Percentiles rank a stretch among this genome's conserved stretches.
These are phyloP conservation scores for rabbit (Oryctolagus cuniculus) DNA, from an alignment of 2,113 vertebrate species.

Conservation along the genomic window DNA sequence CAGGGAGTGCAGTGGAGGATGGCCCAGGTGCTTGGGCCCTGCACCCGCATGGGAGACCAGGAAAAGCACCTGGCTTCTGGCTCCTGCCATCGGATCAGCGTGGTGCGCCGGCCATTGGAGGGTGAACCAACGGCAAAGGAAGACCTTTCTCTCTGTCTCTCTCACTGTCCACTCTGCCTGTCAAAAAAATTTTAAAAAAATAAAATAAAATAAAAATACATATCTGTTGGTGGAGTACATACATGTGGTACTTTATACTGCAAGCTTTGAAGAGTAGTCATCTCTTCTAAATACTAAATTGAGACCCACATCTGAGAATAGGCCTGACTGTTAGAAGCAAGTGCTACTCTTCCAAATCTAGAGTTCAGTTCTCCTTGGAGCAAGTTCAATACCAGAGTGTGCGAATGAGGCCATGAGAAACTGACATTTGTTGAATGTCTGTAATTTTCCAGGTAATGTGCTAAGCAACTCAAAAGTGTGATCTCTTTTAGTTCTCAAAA, in stretches of 20 bases:
- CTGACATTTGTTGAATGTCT: conserved; percentile 5
- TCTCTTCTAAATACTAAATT: conserved; percentile 8
- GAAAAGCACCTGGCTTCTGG: too few species aligned
- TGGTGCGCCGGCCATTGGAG: too few species aligned
- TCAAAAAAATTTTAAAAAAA: too few species aligned
- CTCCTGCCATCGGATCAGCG: too few species aligned
- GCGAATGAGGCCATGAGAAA: not conserved
- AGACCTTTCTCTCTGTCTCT: too few species aligned
- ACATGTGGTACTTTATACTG: not conserved
- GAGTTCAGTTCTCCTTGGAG: not conserved
- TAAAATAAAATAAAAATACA: not conserved
- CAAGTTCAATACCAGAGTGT: not conserved
- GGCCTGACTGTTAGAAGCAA: not conserved
- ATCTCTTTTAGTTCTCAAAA: conserved; percentile 46
- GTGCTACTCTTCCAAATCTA: not conserved
- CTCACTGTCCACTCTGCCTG: too few species aligned
- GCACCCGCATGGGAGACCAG: too few species aligned
- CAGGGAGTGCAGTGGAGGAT: too few species aligned
- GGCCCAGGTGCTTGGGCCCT: too few species aligned
- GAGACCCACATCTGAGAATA: not conserved
- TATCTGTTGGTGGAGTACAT: not conserved
- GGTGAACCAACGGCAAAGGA: too few species aligned
- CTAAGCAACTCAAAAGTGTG: conserved; percentile 39
- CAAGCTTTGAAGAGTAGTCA: not conserved
- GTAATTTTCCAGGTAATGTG: not conserved